phyloP scores from a whole-genome alignment of 2,888 invertebrate species.

The Eurytoma californica region DNA sequence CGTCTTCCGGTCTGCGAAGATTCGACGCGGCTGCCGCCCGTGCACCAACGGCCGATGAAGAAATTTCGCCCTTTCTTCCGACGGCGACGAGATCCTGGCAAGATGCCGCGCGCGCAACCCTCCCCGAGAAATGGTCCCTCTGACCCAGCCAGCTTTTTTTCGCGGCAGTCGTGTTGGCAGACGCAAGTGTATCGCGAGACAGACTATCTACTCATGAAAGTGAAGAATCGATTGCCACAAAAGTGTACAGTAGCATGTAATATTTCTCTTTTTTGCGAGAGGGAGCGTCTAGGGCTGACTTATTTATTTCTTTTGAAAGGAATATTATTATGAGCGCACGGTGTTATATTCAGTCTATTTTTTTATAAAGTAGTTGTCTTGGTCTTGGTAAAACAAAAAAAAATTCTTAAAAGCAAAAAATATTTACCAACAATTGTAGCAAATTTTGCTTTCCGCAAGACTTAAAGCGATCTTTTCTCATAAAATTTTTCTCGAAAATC shows the following conservation, averaged over 20 bases:
- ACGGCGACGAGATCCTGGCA: slow-evolving; percentile 52
- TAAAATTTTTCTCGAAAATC: background rate
- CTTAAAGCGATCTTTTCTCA: too few relatives aligned
- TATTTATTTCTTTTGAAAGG: background rate
- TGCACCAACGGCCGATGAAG: background rate
- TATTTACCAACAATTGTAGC: too few relatives aligned
- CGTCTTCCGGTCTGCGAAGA: slow-evolving; percentile 48
- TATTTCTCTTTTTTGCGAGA: background rate
- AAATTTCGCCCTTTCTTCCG: slow-evolving; percentile 44
- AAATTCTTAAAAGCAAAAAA: too few relatives aligned
- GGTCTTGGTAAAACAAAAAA: background rate
- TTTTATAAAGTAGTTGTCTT: background rate
- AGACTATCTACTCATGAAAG: slow-evolving; percentile 23
- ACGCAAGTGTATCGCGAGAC: slow-evolving; percentile 18
- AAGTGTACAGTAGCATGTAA: background rate
- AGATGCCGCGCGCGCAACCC: slow-evolving; percentile 44
- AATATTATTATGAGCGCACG: too few relatives aligned
- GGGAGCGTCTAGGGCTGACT: background rate
- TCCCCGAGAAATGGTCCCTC: slow-evolving; percentile 40
- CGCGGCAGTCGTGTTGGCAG: slow-evolving; percentile 10
- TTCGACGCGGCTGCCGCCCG: slow-evolving; percentile 31
- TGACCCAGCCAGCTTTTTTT: slow-evolving; percentile 53
- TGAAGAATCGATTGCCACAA: slow-evolving; percentile 46
- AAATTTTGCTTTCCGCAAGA: too few relatives aligned
- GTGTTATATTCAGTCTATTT: background rate